phyloP scores from a whole-genome alignment of 2,888 invertebrate genomes.

The Lymantria dispar region DNA sequence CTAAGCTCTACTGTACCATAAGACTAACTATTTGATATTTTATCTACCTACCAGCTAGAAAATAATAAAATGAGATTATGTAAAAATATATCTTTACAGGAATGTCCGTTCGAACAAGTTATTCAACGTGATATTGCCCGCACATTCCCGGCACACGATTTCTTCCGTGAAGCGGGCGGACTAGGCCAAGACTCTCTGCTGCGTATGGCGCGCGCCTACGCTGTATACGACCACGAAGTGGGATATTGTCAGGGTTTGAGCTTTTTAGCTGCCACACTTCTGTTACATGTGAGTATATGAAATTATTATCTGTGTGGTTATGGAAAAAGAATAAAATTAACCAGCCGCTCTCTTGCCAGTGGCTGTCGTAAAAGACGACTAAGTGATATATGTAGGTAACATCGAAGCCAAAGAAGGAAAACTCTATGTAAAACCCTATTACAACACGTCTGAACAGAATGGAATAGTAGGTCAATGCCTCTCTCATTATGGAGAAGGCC shows the following conservation, averaged over 20 bases:
- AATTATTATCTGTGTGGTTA: neutral
- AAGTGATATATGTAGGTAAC: too few relatives aligned
- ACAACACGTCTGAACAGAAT: too few relatives aligned
- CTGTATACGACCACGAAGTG: conserved; percentile 98
- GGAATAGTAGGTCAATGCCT: too few relatives aligned
- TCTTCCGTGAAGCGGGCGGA: conserved; percentile 97
- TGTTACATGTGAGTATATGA: conserved; percentile 91
- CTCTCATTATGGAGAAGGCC: too few relatives aligned
- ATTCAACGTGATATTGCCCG: conserved; percentile 98
- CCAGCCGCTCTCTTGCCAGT: neutral
- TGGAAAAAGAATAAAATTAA: neutral
- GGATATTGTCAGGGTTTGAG: conserved; percentile 99
- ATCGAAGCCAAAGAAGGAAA: too few relatives aligned
- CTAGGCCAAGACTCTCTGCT: conserved; percentile 97
- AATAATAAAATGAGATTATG: too few relatives aligned
- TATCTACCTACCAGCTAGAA: too few relatives aligned
- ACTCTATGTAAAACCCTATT: too few relatives aligned
- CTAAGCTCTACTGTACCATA: too few relatives aligned
- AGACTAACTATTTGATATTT: too few relatives aligned
- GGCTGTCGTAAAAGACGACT: too few relatives aligned
- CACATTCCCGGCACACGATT: conserved; percentile 99
- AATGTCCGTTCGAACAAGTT: conserved; percentile 96
- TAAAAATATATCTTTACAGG: conserved; percentile 76
- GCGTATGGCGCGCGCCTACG: conserved; percentile 98
- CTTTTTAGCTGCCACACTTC: conserved; percentile 97